Conservation (phyloP, 1,140 invertebrate genomes). For the Paracyclopina nana region DNA sequence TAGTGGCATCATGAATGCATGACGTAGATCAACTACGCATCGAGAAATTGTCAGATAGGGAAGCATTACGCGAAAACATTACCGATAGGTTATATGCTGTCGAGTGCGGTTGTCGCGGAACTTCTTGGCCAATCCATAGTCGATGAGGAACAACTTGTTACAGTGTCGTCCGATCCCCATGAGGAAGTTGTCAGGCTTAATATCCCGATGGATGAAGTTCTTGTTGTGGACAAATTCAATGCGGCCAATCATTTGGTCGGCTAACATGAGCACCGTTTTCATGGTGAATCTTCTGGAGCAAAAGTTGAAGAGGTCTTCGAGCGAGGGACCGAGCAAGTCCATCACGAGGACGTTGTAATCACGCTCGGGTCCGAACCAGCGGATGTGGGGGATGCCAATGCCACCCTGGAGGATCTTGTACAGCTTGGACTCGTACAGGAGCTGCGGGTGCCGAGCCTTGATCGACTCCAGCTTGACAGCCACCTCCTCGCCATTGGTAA, state of each 20-base stretch:
- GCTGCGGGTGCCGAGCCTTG: slow-evolving; percentile 40
- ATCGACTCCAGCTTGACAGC: slow-evolving; percentile 41
- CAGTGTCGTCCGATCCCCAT: slow-evolving; percentile 30
- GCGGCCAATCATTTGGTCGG: slow-evolving; percentile 38
- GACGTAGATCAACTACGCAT: neutral
- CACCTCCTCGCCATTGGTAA: slow-evolving; percentile 36
- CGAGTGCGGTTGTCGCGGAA: slow-evolving; percentile 35
- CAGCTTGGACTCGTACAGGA: slow-evolving; percentile 40
- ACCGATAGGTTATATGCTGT: slow-evolving; percentile 38
- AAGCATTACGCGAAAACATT: too few species aligned
- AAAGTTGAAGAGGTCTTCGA: slow-evolving; percentile 44
- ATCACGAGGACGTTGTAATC: slow-evolving; percentile 42
- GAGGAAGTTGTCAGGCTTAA: slow-evolving; percentile 30
- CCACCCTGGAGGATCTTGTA: slow-evolving; percentile 38
- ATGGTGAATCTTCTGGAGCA: slow-evolving; percentile 39
- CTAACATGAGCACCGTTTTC: slow-evolving; percentile 44
- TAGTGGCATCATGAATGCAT: too few species aligned
- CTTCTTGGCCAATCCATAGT: slow-evolving; percentile 45
- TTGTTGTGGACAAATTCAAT: slow-evolving; percentile 44
- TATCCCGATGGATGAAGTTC: slow-evolving; percentile 36
- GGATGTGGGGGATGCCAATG: slow-evolving; percentile 40
- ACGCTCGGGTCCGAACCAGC: slow-evolving; percentile 38
- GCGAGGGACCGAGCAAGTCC: slow-evolving; percentile 39
- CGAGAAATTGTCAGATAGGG: neutral
- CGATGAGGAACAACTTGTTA: slow-evolving; percentile 33